A percentile compares a stretch with the other conserved stretches of the same genome.
Conservation (phyloP, 1,140 invertebrate genomes). For the Eciton burchellii region DNA sequence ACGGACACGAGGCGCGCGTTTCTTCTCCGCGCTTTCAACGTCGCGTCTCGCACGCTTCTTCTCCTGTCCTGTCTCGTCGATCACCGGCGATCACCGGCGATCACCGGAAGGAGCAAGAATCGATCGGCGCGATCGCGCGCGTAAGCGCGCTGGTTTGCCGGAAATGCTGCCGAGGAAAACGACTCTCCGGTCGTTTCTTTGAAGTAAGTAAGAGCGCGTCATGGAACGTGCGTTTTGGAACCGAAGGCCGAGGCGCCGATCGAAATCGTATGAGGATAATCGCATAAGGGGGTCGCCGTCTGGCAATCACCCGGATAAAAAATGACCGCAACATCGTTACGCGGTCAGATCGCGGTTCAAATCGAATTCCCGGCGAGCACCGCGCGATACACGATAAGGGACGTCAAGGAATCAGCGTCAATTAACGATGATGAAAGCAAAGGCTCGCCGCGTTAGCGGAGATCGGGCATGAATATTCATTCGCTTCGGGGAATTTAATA, state of each 20-base stretch:
- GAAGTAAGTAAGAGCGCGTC: no score
- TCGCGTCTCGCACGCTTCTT: no score
- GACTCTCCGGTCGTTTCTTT: no score
- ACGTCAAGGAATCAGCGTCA: slow-evolving; percentile 75
- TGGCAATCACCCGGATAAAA: slow-evolving; percentile 63
- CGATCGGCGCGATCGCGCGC: background rate
- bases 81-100: no score
- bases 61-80: no score
- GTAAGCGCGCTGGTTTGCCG: no score
- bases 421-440: slow-evolving; percentile 75
- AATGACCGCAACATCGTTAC: slow-evolving; percentile 72
- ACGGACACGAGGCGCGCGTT: slow-evolving; percentile 3
- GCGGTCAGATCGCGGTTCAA: slow-evolving; percentile 70
- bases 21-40: slow-evolving; percentile 34
- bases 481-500: slow-evolving; percentile 71
- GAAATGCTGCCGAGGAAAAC: no score
- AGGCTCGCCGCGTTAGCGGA: slow-evolving; percentile 67
- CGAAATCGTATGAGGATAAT: slow-evolving; percentile 50
- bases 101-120: no score
- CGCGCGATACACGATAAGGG: slow-evolving; percentile 63
- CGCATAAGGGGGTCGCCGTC: slow-evolving; percentile 41
- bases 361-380: slow-evolving; percentile 68
- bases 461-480: slow-evolving; percentile 74
- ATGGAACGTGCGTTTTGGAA: slow-evolving; percentile 19
- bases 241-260: slow-evolving; percentile 6